Base-by-base conservation (phyloP, 2,888 invertebrate species). In the Nephrotoma guestfalica region DNA sequence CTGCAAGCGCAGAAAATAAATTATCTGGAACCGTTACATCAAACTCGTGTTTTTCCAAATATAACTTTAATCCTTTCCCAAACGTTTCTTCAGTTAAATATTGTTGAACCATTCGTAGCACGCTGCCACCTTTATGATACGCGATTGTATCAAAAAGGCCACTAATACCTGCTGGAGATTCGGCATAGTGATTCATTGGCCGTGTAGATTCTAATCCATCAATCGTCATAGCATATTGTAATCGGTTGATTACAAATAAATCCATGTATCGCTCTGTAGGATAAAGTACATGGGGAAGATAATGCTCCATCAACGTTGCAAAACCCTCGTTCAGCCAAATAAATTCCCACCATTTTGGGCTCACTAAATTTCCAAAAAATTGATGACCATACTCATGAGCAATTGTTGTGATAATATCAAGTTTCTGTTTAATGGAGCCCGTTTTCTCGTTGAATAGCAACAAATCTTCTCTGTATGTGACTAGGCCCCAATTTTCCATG, bases 121-220 rank as follows among this genome's bases (percentile, higher is more conserved):
- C 93, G 86, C 93, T 93, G 0, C 92, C 93, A 88, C 93, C 96
- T 94, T 98, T 98, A 51, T 94, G 94, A 90, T 98, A 98, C 0
- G 97, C 96, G 88, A 98, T 97, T 86, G 94, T 93, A 89, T 97
- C 96, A 88, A 97, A 97, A 13, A 96, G 95, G 88, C 95, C 94
- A 86, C 94, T 94, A 86, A 97, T 97, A 91, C 97, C 96, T 87
- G 94, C 94, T 0, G 97, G 97, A 89, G 96, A 95, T 42, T 95
- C 94, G 2, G 98, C 97, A 89, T 95, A 94, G 11, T 96, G 94
- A 0, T 95, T 96, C 89, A 97, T 95, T 87, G 96, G 96, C 89
- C 97, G 96, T 0, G 96, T 96, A 0, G 94, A 94, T 71, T 94
- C 93, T 71, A 95, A 91, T 0, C 96, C 95, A 89, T 97, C 97